Base-by-base conservation (phyloP, 2,113 vertebrate genomes). In the Lepus americanus region DNA sequence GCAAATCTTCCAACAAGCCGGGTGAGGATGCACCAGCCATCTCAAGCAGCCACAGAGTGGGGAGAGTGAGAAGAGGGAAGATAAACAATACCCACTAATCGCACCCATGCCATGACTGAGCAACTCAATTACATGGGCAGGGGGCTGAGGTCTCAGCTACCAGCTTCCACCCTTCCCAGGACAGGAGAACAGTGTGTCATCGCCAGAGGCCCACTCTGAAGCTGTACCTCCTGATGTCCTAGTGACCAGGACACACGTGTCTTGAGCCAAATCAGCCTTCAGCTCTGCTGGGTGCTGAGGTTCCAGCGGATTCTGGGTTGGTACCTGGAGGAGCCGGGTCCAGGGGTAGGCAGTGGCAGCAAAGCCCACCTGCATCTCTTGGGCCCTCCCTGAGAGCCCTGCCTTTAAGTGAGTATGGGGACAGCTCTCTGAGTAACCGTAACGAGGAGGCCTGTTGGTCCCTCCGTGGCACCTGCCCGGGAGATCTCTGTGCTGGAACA, bases 21-120 rank as follows among this genome's bases (percentile, higher is more conserved):
- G 33, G 70, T 5, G 0, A 78, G 80, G 92, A 51, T 9, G 72
- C 22, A 94, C 73, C 69, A 97, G 82, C 83, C 90, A 91, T 95
- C 91, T 87, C 90, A 22, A 49, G 90, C 84, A 76, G 80, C 85
- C 86, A 33, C 83, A 73, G 90, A 97, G 49, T 33, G 17, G 49
- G 36, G 64, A 84, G 74, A 70, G 95, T 78, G 94, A 85, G 73
- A 67, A 59, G 96, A 87, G 89, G 79, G 36, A 81, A 81, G 78
- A 79, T 88, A 94, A 97, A 97, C 77, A 95, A 88, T 85, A 49
- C 89, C 59, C 64, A 67, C 96, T 97, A 97, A 95, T 90, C 95
- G 87, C 78, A 92, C 55, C 80, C 36, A 39, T 94, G 94, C 83
- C 33, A 25, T 44, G 76, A 94, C 74, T 96, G 94, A 89, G 89